A percentile compares a stretch with the other conserved stretches of the same genome.
phyloP scores from a whole-genome alignment of 2,113 vertebrate species.

The Raphicerus campestris region DNA sequence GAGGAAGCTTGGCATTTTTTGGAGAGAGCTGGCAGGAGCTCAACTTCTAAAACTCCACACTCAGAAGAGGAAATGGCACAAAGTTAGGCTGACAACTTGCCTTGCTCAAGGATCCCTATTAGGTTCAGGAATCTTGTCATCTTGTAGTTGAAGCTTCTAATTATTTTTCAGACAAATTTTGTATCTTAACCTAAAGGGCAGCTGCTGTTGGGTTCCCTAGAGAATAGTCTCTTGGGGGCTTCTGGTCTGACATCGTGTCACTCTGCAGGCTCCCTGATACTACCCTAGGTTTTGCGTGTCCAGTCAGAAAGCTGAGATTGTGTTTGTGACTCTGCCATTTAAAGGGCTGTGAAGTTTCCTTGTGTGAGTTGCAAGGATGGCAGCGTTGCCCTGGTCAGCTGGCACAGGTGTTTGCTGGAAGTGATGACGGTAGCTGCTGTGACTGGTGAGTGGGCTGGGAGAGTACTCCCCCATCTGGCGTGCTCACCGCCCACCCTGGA shows the following conservation, averaged over 20 bases:
- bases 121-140: not conserved
- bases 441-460: not conserved
- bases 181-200: not conserved
- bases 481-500: not conserved
- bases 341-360: not conserved
- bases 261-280: not conserved
- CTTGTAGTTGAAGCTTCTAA: not conserved
- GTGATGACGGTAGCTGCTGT: rapidly evolving
- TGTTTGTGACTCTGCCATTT: not conserved
- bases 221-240: not conserved
- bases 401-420: not conserved
- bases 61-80: not conserved
- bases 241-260: not conserved
- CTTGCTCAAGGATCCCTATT: not conserved
- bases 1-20: not conserved
- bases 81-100: not conserved
- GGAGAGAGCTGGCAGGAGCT: not conserved
- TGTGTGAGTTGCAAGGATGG: not conserved
- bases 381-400: not conserved
- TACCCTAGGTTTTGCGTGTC: not conserved
- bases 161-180: not conserved
- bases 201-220: not conserved
- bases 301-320: not conserved
- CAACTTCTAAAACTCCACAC: not conserved
- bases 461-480: rapidly evolving